These are phyloP conservation scores for Macrosoma leucophasiata DNA, from an alignment of 2,888 invertebrate species.

Conservation along the genomic window DNA sequence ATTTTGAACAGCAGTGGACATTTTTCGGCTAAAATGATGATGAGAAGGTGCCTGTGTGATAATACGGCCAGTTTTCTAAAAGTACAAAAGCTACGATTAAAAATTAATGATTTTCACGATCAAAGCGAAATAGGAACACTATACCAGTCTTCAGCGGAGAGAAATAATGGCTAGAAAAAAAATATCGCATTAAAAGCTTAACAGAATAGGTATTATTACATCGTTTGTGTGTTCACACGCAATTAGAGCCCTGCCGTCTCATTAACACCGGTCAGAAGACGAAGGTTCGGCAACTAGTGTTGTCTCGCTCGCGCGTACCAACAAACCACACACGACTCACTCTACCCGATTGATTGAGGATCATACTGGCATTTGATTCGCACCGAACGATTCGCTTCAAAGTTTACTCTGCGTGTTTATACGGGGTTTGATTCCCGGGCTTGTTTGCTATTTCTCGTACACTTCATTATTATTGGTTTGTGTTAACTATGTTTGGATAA, in stretches of 20 bases:
- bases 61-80: not conserved
- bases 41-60: not conserved
- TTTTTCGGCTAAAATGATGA: no score
- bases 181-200: slow-evolving; percentile 10
- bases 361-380: slow-evolving; percentile 52
- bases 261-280: slow-evolving; percentile 58
- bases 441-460: no score
- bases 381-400: slow-evolving; percentile 49
- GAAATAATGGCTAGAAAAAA: no score
- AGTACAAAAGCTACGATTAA: no score
- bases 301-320: slow-evolving; percentile 37
- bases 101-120: no score
- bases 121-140: no score
- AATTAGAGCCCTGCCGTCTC: slow-evolving; percentile 67
- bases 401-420: slow-evolving; percentile 38
- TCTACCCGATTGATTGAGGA: slow-evolving; percentile 66
- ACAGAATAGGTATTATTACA: slow-evolving; percentile 58
- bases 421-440: slow-evolving; percentile 5
- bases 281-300: slow-evolving; percentile 28
- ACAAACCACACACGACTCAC: no score
- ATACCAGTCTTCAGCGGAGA: no score
- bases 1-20: no score
- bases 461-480: no score
- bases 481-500: no score
- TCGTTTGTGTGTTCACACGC: slow-evolving; percentile 66